Conservation (phyloP, 2,797 vertebrate genomes). For the Falco concolor region DNA sequence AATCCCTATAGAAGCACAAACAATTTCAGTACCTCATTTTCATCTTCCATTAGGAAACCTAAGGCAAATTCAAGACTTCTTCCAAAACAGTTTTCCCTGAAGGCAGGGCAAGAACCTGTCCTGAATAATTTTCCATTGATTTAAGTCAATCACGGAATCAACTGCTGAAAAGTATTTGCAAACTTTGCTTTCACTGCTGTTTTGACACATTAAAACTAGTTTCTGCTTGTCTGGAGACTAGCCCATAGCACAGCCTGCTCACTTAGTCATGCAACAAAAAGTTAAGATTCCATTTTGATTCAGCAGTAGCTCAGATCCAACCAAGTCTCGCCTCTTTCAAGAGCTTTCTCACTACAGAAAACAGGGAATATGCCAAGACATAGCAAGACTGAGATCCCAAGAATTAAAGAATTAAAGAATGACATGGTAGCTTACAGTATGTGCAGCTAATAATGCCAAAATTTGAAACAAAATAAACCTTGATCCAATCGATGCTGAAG, state of each 20-base stretch:
- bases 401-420: neutral
- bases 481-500: neutral
- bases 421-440: neutral
- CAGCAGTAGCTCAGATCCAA: neutral
- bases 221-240: neutral
- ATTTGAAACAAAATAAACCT: neutral
- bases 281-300: neutral
- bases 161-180: neutral
- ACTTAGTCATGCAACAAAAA: neutral
- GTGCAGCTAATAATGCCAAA: neutral
- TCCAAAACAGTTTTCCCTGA: neutral
- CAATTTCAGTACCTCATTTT: neutral
- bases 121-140: neutral
- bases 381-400: neutral
- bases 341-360: neutral
- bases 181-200: neutral
- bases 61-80: neutral
- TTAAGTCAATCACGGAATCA: neutral
- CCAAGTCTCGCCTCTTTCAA: neutral
- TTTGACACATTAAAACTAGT: conserved; percentile 5
- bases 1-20: neutral
- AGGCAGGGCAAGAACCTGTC: neutral
- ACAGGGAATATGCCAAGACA: neutral
- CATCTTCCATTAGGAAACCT: neutral
- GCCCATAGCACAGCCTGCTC: neutral